Evolutionary conservation across 2,888 invertebrate genomes (phyloP), one percentile per base, ranked within the genome.

Genomic region (Tineola bisselliella): DNA sequence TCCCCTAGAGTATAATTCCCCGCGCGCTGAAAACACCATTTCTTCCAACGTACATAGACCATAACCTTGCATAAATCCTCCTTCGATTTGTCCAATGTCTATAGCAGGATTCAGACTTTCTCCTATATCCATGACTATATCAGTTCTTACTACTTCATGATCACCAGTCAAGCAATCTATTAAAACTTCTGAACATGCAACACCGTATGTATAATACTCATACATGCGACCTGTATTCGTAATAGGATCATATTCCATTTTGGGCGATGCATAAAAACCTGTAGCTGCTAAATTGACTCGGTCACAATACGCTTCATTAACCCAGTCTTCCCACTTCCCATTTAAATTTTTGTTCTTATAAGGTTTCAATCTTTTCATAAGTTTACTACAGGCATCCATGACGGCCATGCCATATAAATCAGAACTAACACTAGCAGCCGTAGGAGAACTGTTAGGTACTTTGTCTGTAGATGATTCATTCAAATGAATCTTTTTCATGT

Each of bases 111-210:
- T 96, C 61, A 96, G 79, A 77, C 95, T 95, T 69, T 93, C 91
- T 0, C 96, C 96, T 44, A 96, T 82, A 81, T 96, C 96, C 95
- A 96, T 96, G 0, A 96, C 94, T 65, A 96, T 94, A 69, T 96
- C 95, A 5, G 94, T 93, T 68, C 91, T 88, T 18, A 94, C 73
- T 0, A 95, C 92, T 79, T 92, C 90, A 77, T 96, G 95, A 72
- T 95, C 95, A 8, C 96, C 96, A 19, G 95, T 95, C 38, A 96
- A 81, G 67, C 94, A 94, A 76, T 96, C 95, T 10, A 96, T 89
- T 75, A 95, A 92, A n/a, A 95, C 95, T 77, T 94, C 94, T 0
- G 93, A 90, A 69, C 92, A 92, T 1, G 93, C 93, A 0, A 89
- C 92, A 0, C 95, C 96, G 69, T 90, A 93, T 0, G 94, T 92